Base-by-base conservation (phyloP, 1,140 invertebrate genomes). In the Drosophila lini region DNA sequence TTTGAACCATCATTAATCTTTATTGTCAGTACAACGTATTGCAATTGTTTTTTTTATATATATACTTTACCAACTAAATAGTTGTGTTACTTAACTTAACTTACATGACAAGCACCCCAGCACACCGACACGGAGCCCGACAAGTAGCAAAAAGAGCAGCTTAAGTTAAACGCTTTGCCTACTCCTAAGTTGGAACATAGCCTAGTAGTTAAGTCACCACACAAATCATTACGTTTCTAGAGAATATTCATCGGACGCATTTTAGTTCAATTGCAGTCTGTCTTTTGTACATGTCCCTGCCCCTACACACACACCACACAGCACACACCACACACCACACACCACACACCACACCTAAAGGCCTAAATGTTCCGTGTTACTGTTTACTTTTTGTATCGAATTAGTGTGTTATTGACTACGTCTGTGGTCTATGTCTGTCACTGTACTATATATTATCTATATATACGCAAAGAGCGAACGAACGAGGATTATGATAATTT, bases 71-170 rank as follows among this genome's bases (percentile, higher is more conserved):
- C 36, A 38, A 75, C 41, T 76, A 16, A 36, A 76, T 68, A 65
- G 45, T 75, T 75, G 42, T 75, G 71, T 75, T 77, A 77, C 71
- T 78, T 77, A 77, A 77, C 70, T 57, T 74, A 47, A 48, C 52
- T 52, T 69, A 73, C 53, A 73, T 53, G 67, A 74, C 70, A 68
- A 44, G 45, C 56, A 53, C 56, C 22, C 44, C 28, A 16, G 36
- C 15, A 67, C 22, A 50, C 31, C 13, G 15, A 38, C 32, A 50
- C 32, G 16, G 15, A 48, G 16, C 28, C 32, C 50, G 13, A 25
- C 22, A 28, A 48, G n/a, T 48, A 48, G 45, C 15, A 48, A 5
- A 31, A 32, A 16, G 41, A 75, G 28, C 34, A 67, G 32, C 50
- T 74, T 56, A 63, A 53, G 73, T 53, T 45, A 41, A 76, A 76